Evolutionary conservation across 2,888 invertebrate species (phyloP).

Genomic region (Conus canariensis): DNA sequence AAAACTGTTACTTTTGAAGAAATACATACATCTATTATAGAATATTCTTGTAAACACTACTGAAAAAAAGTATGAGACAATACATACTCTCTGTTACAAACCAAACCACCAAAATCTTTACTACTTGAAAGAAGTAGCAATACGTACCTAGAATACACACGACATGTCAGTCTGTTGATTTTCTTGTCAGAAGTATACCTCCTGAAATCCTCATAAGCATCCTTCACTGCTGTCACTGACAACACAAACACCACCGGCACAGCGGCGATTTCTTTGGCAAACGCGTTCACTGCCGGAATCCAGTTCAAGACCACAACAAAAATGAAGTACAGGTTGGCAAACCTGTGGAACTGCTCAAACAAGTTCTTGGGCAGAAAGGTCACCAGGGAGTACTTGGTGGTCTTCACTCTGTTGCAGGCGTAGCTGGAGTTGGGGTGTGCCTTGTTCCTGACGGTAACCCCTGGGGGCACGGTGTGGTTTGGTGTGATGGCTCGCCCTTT

Average conservation of each 20-base stretch:
- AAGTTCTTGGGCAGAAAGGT: slow-evolving; percentile 97
- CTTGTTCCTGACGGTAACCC: slow-evolving; percentile 54
- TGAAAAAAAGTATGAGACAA: no score
- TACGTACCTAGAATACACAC: slow-evolving; percentile 93
- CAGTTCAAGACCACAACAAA: slow-evolving; percentile 97
- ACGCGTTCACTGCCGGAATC: slow-evolving; percentile 92
- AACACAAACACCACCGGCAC: slow-evolving; percentile 96
- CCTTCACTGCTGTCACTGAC: slow-evolving; percentile 95
- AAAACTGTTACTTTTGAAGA: no score
- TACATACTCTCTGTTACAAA: no score
- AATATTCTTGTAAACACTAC: no score
- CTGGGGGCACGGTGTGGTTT: slow-evolving; percentile 62
- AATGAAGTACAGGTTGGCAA: slow-evolving; percentile 98
- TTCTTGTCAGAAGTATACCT: slow-evolving; percentile 93
- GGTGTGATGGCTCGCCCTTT: slow-evolving; percentile 63
- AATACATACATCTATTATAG: no score
- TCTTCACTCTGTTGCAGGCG: slow-evolving; percentile 69
- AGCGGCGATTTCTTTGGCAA: slow-evolving; percentile 98
- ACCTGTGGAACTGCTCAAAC: slow-evolving; percentile 97
- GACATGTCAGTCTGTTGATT: slow-evolving; percentile 94
- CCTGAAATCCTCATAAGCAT: slow-evolving; percentile 94
- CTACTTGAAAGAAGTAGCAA: not conserved
- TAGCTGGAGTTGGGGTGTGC: slow-evolving; percentile 68
- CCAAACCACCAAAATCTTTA: no score
- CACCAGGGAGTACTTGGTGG: slow-evolving; percentile 89